A percentile compares a stretch with the other conserved stretches of the same genome.
Conservation (phyloP, 2,888 invertebrate species). For the Schrankia costaestrigalis region DNA sequence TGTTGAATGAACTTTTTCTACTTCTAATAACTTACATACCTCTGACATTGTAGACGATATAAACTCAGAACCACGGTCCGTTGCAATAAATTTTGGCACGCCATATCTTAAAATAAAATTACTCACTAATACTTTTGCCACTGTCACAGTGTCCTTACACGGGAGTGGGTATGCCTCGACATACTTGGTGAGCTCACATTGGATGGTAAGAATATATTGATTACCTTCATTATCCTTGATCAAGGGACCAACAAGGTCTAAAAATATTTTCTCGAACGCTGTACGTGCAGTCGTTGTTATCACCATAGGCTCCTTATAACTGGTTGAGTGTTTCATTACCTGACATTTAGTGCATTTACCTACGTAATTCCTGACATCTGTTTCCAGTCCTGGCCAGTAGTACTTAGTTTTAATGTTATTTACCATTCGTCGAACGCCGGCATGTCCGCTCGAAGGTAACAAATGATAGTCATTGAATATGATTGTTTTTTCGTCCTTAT, state of each 20-base stretch:
- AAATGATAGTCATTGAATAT: constrained; percentile 10
- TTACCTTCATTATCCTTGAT: constrained; percentile 2
- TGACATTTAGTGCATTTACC: constrained; percentile 9
- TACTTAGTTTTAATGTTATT: constrained; percentile 10
- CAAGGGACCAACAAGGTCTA: constrained; percentile 10
- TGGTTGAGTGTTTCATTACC: constrained; percentile 1
- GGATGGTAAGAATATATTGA: constrained; percentile 6
- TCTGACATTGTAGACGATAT: constrained; percentile 8
- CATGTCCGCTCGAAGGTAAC: constrained; percentile 9
- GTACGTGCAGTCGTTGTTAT: constrained; percentile 5
- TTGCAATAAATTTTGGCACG: constrained; percentile 3
- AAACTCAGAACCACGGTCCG: constrained; percentile 9
- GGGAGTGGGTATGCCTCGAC: constrained; percentile 4
- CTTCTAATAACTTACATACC: constrained; percentile 16
- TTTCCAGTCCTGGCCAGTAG: constrained; percentile 8
- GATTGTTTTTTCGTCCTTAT: neutral
- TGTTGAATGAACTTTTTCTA: constrained; percentile 14
- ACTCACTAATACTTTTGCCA: constrained; percentile 9
- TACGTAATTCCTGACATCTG: constrained; percentile 7
- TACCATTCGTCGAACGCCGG: constrained; percentile 11
- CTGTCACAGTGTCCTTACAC: constrained; percentile 7
- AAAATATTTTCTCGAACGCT: constrained; percentile 5
- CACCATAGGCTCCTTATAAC: constrained; percentile 5
- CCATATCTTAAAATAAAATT: constrained; percentile 8
- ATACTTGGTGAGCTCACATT: constrained; percentile 8